phyloP scores from a whole-genome alignment of 2,888 invertebrate species.

The Diarsia brunnea region DNA sequence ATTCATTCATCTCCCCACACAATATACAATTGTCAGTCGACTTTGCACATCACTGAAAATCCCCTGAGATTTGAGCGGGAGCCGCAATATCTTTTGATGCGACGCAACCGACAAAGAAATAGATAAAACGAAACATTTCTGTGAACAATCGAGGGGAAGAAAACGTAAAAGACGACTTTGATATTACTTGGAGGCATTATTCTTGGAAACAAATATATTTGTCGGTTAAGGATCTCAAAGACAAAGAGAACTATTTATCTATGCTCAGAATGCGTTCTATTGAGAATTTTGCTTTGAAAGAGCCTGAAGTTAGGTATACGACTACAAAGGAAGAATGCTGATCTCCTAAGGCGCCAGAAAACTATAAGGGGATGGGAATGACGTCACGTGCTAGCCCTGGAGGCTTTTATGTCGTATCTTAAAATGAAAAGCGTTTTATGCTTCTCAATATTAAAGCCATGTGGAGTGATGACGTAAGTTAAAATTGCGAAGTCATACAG shows the following conservation, averaged over 20 bases:
- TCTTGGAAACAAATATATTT: conserved; percentile 7
- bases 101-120: conserved; percentile 4
- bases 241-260: conserved; percentile 2
- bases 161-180: conserved; percentile 17
- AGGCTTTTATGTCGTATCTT: conserved; percentile 16
- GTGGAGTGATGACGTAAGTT: background rate
- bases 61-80: conserved; percentile 18
- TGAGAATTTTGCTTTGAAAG: background rate
- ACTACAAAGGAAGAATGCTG: conserved; percentile 49
- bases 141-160: conserved; percentile 20
- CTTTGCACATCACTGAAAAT: conserved; percentile 16
- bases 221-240: conserved; percentile 4
- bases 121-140: conserved; percentile 38
- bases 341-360: conserved; percentile 40
- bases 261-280: background rate
- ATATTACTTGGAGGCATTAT: background rate
- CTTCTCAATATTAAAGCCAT: background rate
- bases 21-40: conserved; percentile 29
- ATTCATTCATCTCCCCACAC: background rate
- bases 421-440: conserved; percentile 12
- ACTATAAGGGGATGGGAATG: conserved; percentile 23
- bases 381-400: conserved; percentile 39
- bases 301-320: background rate
- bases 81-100: conserved; percentile 37
- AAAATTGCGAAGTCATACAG: conserved; percentile 9